phyloP scores from a whole-genome alignment of 2,888 invertebrate species.

The Lycaena phlaeas region DNA sequence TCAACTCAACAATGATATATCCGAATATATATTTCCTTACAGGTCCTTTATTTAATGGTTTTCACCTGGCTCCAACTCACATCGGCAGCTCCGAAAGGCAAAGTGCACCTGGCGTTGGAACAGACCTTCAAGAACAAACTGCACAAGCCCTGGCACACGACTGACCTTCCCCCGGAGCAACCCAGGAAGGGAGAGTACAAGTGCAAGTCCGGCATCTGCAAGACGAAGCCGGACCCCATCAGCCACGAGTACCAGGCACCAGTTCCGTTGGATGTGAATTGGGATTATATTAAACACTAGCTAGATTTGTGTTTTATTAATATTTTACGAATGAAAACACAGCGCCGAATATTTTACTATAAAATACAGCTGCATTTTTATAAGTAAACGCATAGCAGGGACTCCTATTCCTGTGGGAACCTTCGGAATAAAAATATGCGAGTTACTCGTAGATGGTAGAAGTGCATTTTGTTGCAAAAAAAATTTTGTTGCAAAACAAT shows the following conservation, averaged over 20 bases:
- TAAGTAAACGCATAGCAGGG: too few relatives aligned
- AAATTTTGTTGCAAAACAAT: too few relatives aligned
- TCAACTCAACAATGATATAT: too few relatives aligned
- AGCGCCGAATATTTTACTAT: too few relatives aligned
- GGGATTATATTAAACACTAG: slow-evolving; percentile 18
- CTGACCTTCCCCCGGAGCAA: slow-evolving; percentile 27
- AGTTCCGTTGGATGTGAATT: slow-evolving; percentile 25
- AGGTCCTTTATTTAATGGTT: not conserved
- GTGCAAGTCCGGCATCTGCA: slow-evolving; percentile 32
- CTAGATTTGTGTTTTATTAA: too few relatives aligned
- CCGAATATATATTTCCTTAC: not conserved
- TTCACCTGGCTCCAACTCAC: slow-evolving; percentile 5
- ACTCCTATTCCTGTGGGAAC: too few relatives aligned
- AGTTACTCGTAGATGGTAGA: too few relatives aligned
- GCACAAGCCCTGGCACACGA: slow-evolving; percentile 33
- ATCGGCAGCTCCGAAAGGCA: slow-evolving; percentile 16
- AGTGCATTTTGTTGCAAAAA: too few relatives aligned
- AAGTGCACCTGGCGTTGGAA: slow-evolving; percentile 23
- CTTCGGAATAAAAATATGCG: too few relatives aligned
- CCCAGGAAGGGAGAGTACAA: slow-evolving; percentile 40
- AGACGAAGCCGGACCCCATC: slow-evolving; percentile 16
- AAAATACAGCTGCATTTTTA: too few relatives aligned
- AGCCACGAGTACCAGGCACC: slow-evolving; percentile 34
- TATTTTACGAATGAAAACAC: too few relatives aligned
- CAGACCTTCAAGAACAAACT: slow-evolving; percentile 33